Percentiles rank a stretch among this genome's conserved stretches.
These are phyloP conservation scores for Hypotaenidia philippensis DNA, from an alignment of 2,797 vertebrate species.

Conservation along the genomic window DNA sequence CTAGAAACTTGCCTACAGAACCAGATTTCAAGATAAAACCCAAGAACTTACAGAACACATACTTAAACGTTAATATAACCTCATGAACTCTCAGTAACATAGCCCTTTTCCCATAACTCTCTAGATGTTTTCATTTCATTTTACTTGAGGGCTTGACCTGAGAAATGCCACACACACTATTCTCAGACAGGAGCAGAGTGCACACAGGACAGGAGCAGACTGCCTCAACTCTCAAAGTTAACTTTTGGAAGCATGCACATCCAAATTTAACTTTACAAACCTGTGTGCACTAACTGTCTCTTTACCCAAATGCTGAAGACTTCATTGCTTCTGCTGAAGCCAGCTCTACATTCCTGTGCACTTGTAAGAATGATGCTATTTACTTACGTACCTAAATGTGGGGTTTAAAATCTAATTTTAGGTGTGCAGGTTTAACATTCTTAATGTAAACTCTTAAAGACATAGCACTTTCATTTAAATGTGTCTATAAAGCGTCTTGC, in stretches of 20 bases:
- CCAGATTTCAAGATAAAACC: not conserved
- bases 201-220: not conserved
- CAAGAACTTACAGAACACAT: not conserved
- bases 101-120: not conserved
- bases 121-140: not conserved
- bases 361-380: not conserved
- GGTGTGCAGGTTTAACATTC: not conserved
- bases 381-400: not conserved
- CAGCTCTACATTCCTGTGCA: not conserved
- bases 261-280: not conserved
- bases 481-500: not conserved
- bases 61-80: not conserved
- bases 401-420: conserved; percentile 6
- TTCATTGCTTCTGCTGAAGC: not conserved
- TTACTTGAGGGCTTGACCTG: not conserved
- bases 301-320: not conserved
- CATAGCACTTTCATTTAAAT: not conserved
- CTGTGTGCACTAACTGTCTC: fast-evolving
- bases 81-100: not conserved
- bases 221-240: not conserved
- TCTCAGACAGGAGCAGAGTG: not conserved
- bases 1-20: not conserved
- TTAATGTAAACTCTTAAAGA: not conserved
- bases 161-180: not conserved
- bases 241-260: not conserved